phyloP scores from a whole-genome alignment of 2,797 vertebrate genomes.

The Ctenopoma multispine region DNA sequence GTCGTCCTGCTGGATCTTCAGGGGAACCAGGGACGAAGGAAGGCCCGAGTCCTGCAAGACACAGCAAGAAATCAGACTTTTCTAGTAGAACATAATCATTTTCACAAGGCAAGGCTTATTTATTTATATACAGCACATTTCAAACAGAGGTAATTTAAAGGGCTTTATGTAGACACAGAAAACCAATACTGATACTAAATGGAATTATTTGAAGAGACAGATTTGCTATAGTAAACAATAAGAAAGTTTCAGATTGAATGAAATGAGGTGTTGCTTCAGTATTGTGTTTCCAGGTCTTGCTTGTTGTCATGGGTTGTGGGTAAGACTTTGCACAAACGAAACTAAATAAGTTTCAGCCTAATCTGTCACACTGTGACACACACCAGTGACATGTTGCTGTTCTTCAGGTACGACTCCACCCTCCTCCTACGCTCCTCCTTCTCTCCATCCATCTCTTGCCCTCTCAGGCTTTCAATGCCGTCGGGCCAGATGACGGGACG shows the following conservation, averaged over 20 bases:
- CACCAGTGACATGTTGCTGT: slow-evolving; percentile 83
- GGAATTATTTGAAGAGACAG: not conserved
- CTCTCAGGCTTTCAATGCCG: slow-evolving; percentile 36
- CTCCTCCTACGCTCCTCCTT: slow-evolving; percentile 63
- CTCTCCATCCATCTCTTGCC: slow-evolving; percentile 61
- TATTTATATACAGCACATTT: too few species aligned
- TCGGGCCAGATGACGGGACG: slow-evolving; percentile 71
- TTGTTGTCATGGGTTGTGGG: not conserved
- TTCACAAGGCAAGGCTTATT: not conserved
- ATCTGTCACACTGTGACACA: slow-evolving; percentile 13
- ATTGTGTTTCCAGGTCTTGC: not conserved
- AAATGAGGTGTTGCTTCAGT: too few species aligned
- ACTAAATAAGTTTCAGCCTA: not conserved
- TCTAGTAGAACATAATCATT: not conserved
- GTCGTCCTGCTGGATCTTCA: slow-evolving; percentile 72
- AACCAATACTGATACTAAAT: not conserved
- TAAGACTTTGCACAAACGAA: not conserved
- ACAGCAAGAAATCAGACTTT: not conserved
- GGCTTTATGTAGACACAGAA: too few species aligned
- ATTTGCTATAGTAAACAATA: not conserved
- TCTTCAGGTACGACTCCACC: slow-evolving; percentile 76
- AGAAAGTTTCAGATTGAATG: too few species aligned
- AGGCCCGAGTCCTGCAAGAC: slow-evolving; percentile 75
- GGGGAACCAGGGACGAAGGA: slow-evolving; percentile 76
- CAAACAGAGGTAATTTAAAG: too few species aligned